phyloP scores from a whole-genome alignment of 2,888 invertebrate species.

The Ectobius pallidus region DNA sequence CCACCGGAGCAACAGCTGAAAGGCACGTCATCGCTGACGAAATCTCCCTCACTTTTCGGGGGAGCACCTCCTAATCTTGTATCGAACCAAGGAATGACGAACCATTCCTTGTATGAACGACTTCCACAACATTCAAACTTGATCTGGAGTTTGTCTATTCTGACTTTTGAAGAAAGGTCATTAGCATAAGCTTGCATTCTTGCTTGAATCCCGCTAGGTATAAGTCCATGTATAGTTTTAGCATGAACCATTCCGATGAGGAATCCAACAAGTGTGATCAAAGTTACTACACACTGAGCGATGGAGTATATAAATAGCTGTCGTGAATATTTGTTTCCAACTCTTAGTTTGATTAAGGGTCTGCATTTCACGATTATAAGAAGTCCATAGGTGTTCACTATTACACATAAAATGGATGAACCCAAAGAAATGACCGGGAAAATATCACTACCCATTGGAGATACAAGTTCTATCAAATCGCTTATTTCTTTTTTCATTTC shows the following conservation, averaged over 20 bases:
- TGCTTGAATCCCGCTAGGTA: not conserved
- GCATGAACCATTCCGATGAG: not conserved
- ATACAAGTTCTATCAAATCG: not conserved
- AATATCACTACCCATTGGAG: not conserved
- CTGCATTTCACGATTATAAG: not conserved
- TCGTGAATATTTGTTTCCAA: not conserved
- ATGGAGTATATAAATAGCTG: not conserved
- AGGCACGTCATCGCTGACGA: conserved; percentile 60
- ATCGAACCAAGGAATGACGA: conserved; percentile 61
- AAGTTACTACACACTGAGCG: not conserved
- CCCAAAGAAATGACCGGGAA: not conserved
- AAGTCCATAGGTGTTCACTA: not conserved
- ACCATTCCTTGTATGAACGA: conserved; percentile 66
- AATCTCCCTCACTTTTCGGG: not conserved
- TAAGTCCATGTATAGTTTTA: not conserved
- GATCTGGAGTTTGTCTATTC: conserved; percentile 65
- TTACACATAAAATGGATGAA: not conserved
- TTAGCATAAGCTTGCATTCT: conserved; percentile 54
- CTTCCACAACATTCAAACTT: conserved; percentile 68
- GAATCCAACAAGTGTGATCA: not conserved
- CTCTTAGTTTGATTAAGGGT: not conserved
- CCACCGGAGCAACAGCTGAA: conserved; percentile 68
- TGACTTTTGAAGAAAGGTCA: conserved; percentile 61
- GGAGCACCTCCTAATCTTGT: not conserved
- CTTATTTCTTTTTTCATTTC: not conserved